A percentile compares a stretch with the other conserved stretches of the same genome.
phyloP scores from a whole-genome alignment of 2,113 vertebrate genomes.

The Nanger granti region DNA sequence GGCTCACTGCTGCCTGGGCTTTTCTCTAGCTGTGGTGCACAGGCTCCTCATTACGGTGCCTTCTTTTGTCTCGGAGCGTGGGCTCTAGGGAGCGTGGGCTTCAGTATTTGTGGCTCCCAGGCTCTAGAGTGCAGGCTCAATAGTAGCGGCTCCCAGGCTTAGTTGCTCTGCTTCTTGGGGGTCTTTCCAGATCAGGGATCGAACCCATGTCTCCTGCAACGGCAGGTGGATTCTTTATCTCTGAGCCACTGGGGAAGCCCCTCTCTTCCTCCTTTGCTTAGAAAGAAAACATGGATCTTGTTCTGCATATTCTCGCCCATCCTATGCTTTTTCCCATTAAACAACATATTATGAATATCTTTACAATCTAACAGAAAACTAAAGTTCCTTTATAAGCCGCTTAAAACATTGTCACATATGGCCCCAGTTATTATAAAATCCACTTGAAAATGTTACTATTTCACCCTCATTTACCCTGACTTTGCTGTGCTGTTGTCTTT shows the following conservation, averaged over 20 bases:
- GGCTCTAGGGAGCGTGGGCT: neutral
- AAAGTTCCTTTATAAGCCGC: neutral
- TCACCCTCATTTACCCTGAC: neutral
- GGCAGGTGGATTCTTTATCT: neutral
- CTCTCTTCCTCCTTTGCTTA: neutral
- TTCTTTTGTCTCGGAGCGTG: neutral
- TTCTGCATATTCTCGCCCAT: rapidly evolving
- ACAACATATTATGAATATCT: neutral
- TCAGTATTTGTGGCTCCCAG: neutral
- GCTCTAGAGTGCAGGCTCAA: neutral
- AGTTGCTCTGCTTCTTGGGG: neutral
- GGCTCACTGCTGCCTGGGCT: neutral
- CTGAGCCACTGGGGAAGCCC: neutral
- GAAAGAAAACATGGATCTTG: neutral
- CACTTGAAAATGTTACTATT: neutral
- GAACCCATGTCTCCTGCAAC: neutral
- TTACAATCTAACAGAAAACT: neutral
- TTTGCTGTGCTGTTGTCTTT: neutral
- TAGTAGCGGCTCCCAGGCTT: neutral
- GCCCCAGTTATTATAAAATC: neutral
- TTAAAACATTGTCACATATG: neutral
- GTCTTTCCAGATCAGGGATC: neutral
- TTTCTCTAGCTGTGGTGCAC: neutral
- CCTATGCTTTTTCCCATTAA: neutral
- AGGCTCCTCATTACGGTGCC: neutral